These are phyloP conservation scores for Gasterosteus nipponicus DNA, from an alignment of 2,113 vertebrate genomes.

Conservation along the genomic window DNA sequence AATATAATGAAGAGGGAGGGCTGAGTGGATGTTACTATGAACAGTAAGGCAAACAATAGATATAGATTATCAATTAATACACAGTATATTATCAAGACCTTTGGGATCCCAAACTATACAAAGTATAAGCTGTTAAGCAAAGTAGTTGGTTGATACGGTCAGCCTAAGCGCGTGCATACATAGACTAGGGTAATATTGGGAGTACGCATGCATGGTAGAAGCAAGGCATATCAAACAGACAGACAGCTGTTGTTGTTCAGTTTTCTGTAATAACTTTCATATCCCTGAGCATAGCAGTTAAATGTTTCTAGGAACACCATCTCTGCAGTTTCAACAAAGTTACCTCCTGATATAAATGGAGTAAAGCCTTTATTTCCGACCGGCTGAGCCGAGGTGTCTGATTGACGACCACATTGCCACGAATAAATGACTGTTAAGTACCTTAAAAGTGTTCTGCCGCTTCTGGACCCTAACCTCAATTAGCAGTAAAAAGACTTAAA, in stretches of 20 bases:
- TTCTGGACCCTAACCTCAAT: constrained; percentile 2
- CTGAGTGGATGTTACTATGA: neutral
- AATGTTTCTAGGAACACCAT: neutral
- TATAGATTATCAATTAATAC: neutral
- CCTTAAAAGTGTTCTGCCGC: neutral
- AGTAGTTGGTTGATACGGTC: neutral
- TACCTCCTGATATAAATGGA: neutral
- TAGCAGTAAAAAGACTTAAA: neutral
- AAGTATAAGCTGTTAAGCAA: neutral
- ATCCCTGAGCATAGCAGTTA: neutral
- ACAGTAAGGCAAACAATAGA: neutral
- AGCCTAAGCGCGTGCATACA: neutral
- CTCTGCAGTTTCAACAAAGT: neutral
- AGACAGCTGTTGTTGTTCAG: neutral
- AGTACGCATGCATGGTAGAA: neutral
- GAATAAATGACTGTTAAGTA: constrained; percentile 4
- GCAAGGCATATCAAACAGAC: neutral
- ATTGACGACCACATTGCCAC: neutral
- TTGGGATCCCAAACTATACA: neutral
- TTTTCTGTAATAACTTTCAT: neutral
- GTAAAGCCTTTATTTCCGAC: neutral
- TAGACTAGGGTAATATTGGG: neutral
- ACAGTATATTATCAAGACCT: neutral
- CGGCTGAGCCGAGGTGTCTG: neutral
- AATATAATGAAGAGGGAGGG: neutral